A percentile compares a stretch with the other conserved stretches of the same genome.
phyloP scores from a whole-genome alignment of 1,140 invertebrate genomes.

The Drosophila neocordata region DNA sequence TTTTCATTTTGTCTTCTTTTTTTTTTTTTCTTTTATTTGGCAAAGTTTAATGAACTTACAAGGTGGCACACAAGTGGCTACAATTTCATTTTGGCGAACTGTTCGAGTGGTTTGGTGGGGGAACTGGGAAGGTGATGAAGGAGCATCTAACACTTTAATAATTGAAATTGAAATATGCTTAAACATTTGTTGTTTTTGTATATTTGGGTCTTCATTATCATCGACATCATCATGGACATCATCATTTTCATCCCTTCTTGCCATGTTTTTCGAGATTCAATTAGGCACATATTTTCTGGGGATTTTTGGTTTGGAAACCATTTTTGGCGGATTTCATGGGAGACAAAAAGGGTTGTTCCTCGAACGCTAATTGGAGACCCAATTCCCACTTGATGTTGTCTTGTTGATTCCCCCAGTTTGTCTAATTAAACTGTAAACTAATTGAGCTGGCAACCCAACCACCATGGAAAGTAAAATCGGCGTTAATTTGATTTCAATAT shows the following conservation, averaged over 20 bases:
- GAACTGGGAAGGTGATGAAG: no score
- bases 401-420: conserved; percentile 37
- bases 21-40: neutral
- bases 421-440: conserved; percentile 65
- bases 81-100: conserved; percentile 27
- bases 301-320: conserved; percentile 39
- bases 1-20: conserved; percentile 18
- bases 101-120: no score
- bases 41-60: conserved; percentile 70
- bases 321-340: conserved; percentile 9
- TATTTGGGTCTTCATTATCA: neutral
- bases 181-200: conserved; percentile 30
- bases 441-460: conserved; percentile 41
- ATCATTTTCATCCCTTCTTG: neutral
- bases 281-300: conserved; percentile 72
- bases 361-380: conserved; percentile 60
- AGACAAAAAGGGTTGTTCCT: conserved; percentile 25
- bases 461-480: conserved; percentile 15
- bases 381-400: conserved; percentile 33
- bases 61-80: conserved; percentile 45
- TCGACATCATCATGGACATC: no score
- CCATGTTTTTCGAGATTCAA: conserved; percentile 46
- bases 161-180: conserved; percentile 65
- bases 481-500: conserved; percentile 63
- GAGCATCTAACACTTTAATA: conserved; percentile 43